Evolutionary conservation across 2,113 vertebrate species (phyloP).

Genomic region (Rhodinocichla rosea): DNA sequence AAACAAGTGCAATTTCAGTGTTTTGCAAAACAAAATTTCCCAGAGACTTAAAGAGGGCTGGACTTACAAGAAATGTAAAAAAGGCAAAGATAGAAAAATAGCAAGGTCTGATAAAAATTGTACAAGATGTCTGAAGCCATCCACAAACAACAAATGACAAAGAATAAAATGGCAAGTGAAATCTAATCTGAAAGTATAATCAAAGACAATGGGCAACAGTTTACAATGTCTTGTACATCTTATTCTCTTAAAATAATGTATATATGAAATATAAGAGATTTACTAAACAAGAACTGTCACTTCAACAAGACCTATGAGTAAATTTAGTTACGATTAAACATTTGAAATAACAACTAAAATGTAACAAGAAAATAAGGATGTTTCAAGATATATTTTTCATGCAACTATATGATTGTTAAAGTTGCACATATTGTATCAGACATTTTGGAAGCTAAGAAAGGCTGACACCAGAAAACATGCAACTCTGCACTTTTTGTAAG

Average conservation of each 20-base stretch:
- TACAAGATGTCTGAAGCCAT: not conserved
- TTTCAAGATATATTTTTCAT: not conserved
- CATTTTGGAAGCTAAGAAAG: not conserved
- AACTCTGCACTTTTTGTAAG: not conserved
- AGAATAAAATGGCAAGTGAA: not conserved
- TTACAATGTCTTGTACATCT: not conserved
- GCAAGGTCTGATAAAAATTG: not conserved
- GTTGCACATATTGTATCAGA: not conserved
- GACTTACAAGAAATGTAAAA: not conserved
- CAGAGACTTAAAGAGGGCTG: not conserved
- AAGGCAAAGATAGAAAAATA: not conserved
- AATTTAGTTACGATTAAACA: not conserved
- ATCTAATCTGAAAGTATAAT: not conserved
- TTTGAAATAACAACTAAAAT: not conserved
- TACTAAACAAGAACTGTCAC: not conserved
- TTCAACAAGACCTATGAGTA: not conserved
- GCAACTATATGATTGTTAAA: not conserved
- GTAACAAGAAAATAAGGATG: not conserved
- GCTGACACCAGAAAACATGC: not conserved
- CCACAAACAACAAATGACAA: not conserved
- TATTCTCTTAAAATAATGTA: not conserved
- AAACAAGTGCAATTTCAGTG: not conserved
- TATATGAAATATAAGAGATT: not conserved
- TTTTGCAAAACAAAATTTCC: not conserved
- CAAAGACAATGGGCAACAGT: not conserved